Percentiles rank a stretch among this genome's conserved stretches.
phyloP scores from a whole-genome alignment of 2,888 invertebrate genomes.

The Sinohyriopsis cumingii region DNA sequence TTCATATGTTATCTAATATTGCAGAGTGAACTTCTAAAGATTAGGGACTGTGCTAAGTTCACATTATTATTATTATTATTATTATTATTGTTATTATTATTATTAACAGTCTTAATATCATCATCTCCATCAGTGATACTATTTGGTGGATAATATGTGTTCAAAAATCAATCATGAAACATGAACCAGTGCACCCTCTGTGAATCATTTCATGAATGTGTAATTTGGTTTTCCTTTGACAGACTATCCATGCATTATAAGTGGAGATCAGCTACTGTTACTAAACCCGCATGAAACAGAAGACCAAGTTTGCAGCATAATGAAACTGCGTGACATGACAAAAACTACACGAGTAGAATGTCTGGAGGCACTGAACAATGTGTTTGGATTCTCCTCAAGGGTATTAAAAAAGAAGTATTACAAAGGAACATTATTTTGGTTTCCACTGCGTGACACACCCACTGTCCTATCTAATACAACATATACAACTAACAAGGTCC shows the following conservation, averaged over 20 bases:
- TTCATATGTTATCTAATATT: no score
- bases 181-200: no score
- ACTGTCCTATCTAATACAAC: constrained; percentile 55
- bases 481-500: constrained; percentile 48
- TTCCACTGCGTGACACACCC: constrained; percentile 53
- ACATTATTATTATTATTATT: no score
- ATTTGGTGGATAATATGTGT: no score
- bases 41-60: no score
- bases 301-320: constrained; percentile 10
- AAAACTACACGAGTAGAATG: constrained; percentile 12
- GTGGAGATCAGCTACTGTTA: constrained; percentile 24
- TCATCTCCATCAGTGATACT: no score
- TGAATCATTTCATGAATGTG: no score
- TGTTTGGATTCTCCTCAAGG: neutral
- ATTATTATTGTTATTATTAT: no score
- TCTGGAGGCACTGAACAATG: constrained; percentile 35
- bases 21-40: no score
- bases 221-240: neutral
- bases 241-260: constrained; percentile 31
- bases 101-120: no score
- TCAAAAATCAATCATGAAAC: no score
- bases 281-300: constrained; percentile 20
- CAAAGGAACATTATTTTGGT: constrained; percentile 62
- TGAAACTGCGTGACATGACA: constrained; percentile 12
- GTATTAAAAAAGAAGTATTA: constrained; percentile 37